Percentiles rank a stretch among this genome's conserved stretches.
Evolutionary conservation across 2,888 invertebrate species (phyloP).

Genomic region (Rotaria macrura): DNA sequence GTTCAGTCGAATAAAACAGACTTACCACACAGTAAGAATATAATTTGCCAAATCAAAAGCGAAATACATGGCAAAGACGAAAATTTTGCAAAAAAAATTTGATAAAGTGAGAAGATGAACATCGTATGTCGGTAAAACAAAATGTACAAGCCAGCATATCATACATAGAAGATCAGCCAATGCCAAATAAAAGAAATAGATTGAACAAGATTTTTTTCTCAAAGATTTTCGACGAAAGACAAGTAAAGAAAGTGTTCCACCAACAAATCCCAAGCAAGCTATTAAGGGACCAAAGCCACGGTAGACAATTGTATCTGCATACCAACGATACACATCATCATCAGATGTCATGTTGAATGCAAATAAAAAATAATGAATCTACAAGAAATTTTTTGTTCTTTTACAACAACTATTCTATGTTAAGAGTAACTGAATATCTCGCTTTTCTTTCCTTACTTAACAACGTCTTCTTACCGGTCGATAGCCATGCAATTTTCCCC

Average conservation of each 20-base stretch:
- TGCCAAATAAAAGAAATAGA: background rate
- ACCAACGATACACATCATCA: constrained; percentile 1
- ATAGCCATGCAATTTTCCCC: background rate
- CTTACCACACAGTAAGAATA: constrained; percentile 5
- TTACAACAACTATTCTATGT: too few species aligned
- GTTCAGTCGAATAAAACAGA: too few species aligned
- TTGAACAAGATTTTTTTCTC: constrained; percentile 20
- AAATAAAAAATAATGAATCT: background rate
- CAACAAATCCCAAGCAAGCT: background rate
- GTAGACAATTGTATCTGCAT: constrained; percentile 12
- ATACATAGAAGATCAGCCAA: constrained; percentile 8
- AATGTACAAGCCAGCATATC: background rate
- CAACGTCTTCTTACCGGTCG: background rate
- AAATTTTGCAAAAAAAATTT: constrained; percentile 1
- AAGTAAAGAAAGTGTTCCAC: background rate
- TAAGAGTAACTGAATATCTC: background rate
- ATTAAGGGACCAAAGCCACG: background rate
- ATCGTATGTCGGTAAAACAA: constrained; percentile 16
- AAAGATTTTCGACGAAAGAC: constrained; percentile 11
- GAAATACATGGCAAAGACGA: constrained; percentile 10
- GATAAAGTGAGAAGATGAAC: background rate
- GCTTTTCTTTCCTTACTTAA: background rate
- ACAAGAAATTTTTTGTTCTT: background rate
- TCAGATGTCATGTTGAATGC: background rate
- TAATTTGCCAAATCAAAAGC: constrained; percentile 9